phyloP scores from a whole-genome alignment of 1,140 invertebrate species.

The Lutraria rhynchaena region DNA sequence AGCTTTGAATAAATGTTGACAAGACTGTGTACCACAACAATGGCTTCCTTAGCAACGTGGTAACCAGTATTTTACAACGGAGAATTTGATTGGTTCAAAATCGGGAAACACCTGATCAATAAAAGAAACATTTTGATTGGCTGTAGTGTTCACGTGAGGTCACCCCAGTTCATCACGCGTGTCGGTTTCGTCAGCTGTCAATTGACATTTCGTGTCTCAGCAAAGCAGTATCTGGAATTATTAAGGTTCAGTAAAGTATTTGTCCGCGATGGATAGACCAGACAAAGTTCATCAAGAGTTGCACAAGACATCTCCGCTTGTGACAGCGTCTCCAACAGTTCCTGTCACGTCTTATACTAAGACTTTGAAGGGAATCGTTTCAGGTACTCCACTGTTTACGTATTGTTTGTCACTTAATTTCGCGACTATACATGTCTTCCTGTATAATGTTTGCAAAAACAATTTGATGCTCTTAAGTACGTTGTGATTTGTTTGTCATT shows the following conservation, averaged over 20 bases:
- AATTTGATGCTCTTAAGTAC: no score
- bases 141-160: constrained; percentile 9
- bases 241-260: neutral
- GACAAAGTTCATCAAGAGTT: neutral
- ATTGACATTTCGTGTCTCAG: constrained; percentile 42
- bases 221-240: constrained; percentile 19
- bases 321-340: constrained; percentile 49
- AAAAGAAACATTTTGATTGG: constrained; percentile 34
- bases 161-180: constrained; percentile 36
- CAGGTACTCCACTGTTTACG: constrained; percentile 59
- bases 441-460: no score
- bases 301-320: constrained; percentile 7
- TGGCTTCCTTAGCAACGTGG: constrained; percentile 58
- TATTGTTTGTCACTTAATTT: constrained; percentile 24
- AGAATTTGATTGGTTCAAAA: constrained; percentile 17
- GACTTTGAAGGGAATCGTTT: constrained; percentile 74
- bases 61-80: neutral
- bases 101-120: constrained; percentile 4
- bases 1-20: neutral
- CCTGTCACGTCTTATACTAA: constrained; percentile 58
- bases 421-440: constrained; percentile 30
- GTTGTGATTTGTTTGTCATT: no score
- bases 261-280: constrained; percentile 40
- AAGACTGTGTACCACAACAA: constrained; percentile 41
- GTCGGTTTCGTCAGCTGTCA: constrained; percentile 40